Conservation (phyloP, 2,797 vertebrate genomes). For the Pangasius larnaudii region DNA sequence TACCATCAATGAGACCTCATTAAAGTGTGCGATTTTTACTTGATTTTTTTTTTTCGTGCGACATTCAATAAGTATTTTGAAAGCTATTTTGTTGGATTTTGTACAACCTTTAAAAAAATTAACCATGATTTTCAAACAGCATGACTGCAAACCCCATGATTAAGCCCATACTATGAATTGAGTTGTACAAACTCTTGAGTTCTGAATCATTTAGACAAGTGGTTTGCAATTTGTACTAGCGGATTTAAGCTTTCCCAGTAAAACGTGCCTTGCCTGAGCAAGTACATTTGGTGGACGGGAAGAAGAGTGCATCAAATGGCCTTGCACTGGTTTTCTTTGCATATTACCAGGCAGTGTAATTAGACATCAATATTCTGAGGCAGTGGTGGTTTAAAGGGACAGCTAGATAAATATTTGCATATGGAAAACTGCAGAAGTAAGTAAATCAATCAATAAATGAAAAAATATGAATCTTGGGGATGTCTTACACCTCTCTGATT, state of each 20-base stretch:
- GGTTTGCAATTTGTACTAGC: background rate
- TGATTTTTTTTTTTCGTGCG: background rate
- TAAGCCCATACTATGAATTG: background rate
- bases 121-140: background rate
- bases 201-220: background rate
- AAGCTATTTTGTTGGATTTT: background rate
- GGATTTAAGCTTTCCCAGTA: conserved; percentile 7
- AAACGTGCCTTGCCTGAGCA: background rate
- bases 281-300: background rate
- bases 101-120: background rate
- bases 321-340: background rate
- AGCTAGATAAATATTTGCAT: background rate
- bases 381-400: background rate
- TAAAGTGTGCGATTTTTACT: background rate
- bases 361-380: background rate
- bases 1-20: background rate
- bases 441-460: background rate
- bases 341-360: background rate
- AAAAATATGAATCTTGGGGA: background rate
- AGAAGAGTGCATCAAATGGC: background rate
- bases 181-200: background rate
- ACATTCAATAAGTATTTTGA: background rate
- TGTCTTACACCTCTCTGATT: background rate
- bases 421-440: background rate
- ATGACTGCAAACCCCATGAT: background rate